Evolutionary conservation across 2,113 vertebrate species (phyloP), one percentile per base, ranked within the genome.

Genomic region (Trochalopteron elliotii): DNA sequence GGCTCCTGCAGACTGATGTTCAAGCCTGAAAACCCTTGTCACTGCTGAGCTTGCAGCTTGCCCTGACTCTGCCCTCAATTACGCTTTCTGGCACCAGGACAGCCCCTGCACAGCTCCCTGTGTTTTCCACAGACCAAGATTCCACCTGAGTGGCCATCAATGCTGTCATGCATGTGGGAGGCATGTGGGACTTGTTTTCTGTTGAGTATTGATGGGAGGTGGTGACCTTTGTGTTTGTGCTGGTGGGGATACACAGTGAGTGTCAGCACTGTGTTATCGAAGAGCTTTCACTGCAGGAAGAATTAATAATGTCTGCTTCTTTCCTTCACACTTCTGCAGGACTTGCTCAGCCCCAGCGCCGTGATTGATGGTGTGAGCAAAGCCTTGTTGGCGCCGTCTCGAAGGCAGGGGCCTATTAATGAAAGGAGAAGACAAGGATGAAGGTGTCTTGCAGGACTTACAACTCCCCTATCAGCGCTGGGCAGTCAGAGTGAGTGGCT

Each of bases 301-400:
- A 89, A 75, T 87, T 94, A 92, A 93, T 96, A 94, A 90, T 7
- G 2, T 47, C 72, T 86, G 35, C 55, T 93, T 53, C 92, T 94
- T 91, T 83, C 85, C 92, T 92, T 90, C 86, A 35, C 91, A 68
- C 87, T 90, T 93, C 67, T 95, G 75, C 59, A 60, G 85, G 94
- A 35, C 80, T 83, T 3, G 0, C 40, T 76, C 83, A 79, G 6
- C 60, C 61, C n/a, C 49, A 39, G 49, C 1, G 1, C 50, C 10
- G 7, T 97, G 97, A 98, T 96, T 97, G 97, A 98, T 98, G 83
- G 78, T 15, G 15, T 69, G 49, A 93, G 93, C 91, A 97, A 95
- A 95, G 84, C 82, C 78, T 83, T 67, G 65, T 93, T 97, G 97
- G 97, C 95, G 96, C 97, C 97, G 1, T 96, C 81, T 96, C 24